Evolutionary conservation across 1,140 invertebrate genomes (phyloP).

Genomic region (Carcinoscorpius rotundicauda): DNA sequence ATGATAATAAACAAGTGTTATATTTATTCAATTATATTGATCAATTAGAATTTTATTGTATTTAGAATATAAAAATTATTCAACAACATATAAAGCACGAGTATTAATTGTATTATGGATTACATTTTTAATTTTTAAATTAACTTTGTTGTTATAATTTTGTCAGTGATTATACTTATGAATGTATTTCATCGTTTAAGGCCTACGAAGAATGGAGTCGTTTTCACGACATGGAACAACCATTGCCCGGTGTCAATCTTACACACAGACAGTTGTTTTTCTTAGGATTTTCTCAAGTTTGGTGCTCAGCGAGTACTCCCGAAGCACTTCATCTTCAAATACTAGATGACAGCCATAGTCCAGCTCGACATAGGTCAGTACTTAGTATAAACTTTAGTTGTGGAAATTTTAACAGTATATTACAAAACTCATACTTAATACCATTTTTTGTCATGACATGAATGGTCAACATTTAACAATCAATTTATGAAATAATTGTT

Average conservation of each 20-base stretch:
- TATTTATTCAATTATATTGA: too few species aligned
- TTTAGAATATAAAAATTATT: background rate
- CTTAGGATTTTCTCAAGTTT: slow-evolving; percentile 70
- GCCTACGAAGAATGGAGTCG: slow-evolving; percentile 55
- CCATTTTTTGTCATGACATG: background rate
- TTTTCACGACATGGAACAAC: slow-evolving; percentile 39
- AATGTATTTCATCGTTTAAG: slow-evolving; percentile 17
- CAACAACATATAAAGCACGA: background rate
- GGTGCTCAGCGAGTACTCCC: slow-evolving; percentile 26
- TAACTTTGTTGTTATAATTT: background rate
- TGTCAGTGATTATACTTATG: background rate
- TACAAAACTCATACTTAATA: background rate
- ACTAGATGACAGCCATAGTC: slow-evolving; percentile 25
- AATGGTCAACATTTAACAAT: background rate
- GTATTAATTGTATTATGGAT: background rate
- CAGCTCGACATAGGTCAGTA: slow-evolving; percentile 18
- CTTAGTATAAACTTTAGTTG: background rate
- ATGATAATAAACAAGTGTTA: too few species aligned
- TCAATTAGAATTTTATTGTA: background rate
- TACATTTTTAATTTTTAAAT: slow-evolving; percentile 1
- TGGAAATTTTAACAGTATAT: background rate
- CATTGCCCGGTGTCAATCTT: slow-evolving; percentile 64
- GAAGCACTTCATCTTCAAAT: slow-evolving; percentile 26
- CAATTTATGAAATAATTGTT: background rate
- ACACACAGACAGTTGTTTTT: slow-evolving; percentile 86